phyloP scores from a whole-genome alignment of 1,140 invertebrate species.

The Dendrolimus kikuchii region DNA sequence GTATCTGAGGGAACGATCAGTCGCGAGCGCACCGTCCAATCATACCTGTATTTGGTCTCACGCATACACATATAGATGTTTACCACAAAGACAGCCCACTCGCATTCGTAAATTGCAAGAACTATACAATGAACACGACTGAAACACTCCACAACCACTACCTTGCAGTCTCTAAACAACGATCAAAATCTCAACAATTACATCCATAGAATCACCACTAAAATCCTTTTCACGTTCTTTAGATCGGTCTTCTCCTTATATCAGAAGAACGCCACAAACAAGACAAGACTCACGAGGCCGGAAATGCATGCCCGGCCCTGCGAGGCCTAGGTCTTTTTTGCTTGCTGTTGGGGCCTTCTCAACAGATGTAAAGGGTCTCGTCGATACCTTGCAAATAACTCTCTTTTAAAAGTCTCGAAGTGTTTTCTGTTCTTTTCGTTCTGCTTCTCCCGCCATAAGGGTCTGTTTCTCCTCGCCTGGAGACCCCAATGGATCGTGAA shows the following conservation, averaged over 20 bases:
- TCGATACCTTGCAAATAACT: slow-evolving; percentile 85
- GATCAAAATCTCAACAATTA: no score
- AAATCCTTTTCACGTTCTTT: background rate
- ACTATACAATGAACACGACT: no score
- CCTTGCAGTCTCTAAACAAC: no score
- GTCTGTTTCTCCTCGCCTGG: slow-evolving; percentile 81
- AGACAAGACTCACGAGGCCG: slow-evolving; percentile 34
- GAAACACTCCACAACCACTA: no score
- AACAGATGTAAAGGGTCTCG: slow-evolving; percentile 77
- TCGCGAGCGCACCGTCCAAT: no score
- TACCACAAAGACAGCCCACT: no score
- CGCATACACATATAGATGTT: no score
- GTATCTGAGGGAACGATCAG: no score
- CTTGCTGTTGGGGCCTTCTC: slow-evolving; percentile 47
- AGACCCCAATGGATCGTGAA: slow-evolving; percentile 94
- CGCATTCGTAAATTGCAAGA: no score
- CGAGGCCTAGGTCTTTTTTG: slow-evolving; percentile 59
- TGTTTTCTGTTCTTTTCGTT: slow-evolving; percentile 87
- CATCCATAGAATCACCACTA: background rate
- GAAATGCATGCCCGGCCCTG: slow-evolving; percentile 46
- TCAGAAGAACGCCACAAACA: slow-evolving; percentile 18
- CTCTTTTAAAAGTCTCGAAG: slow-evolving; percentile 88
- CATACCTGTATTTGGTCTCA: no score
- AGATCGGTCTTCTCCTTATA: slow-evolving; percentile 3
- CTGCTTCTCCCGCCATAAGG: slow-evolving; percentile 88